Conservation (phyloP, 2,888 invertebrate species). For the Sicus ferrugineus region DNA sequence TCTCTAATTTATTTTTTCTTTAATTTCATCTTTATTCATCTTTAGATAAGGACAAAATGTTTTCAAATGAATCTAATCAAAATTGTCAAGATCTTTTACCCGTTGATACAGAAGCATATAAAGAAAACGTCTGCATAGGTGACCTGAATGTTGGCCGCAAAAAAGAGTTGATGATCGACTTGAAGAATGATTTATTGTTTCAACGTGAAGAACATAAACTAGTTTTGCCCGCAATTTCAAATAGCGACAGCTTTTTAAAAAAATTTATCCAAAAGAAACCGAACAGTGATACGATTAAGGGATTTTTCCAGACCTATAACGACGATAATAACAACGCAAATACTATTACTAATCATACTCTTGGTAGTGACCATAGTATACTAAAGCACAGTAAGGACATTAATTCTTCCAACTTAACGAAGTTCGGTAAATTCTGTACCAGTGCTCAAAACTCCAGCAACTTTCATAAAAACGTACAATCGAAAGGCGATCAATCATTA, state of each 20-base stretch:
- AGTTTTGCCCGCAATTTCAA: neutral
- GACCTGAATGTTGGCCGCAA: conserved; percentile 34
- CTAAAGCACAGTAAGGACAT: neutral
- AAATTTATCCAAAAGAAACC: conserved; percentile 26
- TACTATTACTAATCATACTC: neutral
- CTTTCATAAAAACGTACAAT: neutral
- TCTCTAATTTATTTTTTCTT: too few species aligned
- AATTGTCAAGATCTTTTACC: conserved; percentile 24
- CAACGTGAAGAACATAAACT: conserved; percentile 39
- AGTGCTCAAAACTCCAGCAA: neutral
- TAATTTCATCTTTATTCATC: conserved; percentile 19
- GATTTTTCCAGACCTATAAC: neutral
- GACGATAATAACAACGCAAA: neutral
- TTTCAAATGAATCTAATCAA: conserved; percentile 12
- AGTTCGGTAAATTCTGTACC: neutral
- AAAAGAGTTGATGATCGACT: conserved; percentile 34
- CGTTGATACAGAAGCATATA: conserved; percentile 21
- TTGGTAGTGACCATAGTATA: neutral
- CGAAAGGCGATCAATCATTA: neutral
- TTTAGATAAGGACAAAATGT: conserved; percentile 32
- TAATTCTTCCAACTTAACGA: neutral
- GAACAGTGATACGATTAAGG: conserved; percentile 4
- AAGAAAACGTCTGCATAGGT: conserved; percentile 36
- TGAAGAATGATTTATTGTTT: conserved; percentile 37
- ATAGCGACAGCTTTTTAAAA: conserved; percentile 19